Evolutionary conservation across 2,797 vertebrate species (phyloP).

Genomic region (Apogon hyalosoma): DNA sequence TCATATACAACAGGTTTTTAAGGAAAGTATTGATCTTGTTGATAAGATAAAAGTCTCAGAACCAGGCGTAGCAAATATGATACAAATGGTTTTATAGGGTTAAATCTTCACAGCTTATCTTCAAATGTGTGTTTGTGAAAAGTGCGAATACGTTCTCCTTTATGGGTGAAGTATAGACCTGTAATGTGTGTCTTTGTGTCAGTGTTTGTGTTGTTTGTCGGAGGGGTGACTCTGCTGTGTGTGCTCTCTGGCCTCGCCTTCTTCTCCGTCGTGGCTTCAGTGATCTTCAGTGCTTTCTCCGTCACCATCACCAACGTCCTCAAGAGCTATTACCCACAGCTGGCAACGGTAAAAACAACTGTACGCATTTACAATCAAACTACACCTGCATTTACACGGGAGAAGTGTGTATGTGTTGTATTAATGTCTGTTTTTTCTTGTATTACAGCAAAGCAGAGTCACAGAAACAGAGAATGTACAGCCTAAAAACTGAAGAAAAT

Average conservation of each 20-base stretch:
- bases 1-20: too few relatives aligned
- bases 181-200: background rate
- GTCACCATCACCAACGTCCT: conserved; percentile 39
- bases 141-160: too few relatives aligned
- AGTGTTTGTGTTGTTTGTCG: conserved; percentile 65
- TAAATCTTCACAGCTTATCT: too few relatives aligned
- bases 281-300: conserved; percentile 44
- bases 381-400: too few relatives aligned
- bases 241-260: conserved; percentile 65
- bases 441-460: conserved; percentile 14
- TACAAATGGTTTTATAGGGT: too few relatives aligned
- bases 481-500: conserved; percentile 14
- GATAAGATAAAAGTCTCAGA: too few relatives aligned
- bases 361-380: too few relatives aligned
- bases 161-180: background rate
- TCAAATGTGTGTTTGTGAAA: too few relatives aligned
- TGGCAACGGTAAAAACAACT: conserved; percentile 40
- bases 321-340: conserved; percentile 15
- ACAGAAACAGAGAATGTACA: conserved; percentile 3
- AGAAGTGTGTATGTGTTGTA: background rate
- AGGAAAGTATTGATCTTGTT: too few relatives aligned
- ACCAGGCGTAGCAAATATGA: too few relatives aligned
- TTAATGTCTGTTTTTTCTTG: conserved; percentile 8
- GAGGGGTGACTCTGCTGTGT: conserved; percentile 60
- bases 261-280: conserved; percentile 61